Percentiles rank a stretch among this genome's conserved stretches.
phyloP scores from a whole-genome alignment of 2,797 vertebrate species.

The Rallus crepitans region DNA sequence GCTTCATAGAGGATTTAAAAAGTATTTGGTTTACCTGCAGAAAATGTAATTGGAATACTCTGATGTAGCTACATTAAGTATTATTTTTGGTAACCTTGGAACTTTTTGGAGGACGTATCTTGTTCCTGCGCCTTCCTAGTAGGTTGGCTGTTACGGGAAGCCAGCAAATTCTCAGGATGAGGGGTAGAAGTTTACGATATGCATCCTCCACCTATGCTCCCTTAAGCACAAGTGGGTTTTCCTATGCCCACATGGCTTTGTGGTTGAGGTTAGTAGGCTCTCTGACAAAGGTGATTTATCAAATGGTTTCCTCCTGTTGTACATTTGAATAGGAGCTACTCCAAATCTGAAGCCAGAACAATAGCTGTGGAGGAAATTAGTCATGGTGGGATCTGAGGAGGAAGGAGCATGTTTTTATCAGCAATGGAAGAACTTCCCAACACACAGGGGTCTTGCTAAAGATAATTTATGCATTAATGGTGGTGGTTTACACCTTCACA shows the following conservation, averaged over 20 bases:
- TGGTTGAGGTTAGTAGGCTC: conserved; percentile 7
- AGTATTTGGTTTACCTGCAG: not conserved
- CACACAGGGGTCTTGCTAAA: not conserved
- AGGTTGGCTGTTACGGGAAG: not conserved
- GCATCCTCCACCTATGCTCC: not conserved
- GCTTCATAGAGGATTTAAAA: not conserved
- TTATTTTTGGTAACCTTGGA: not conserved
- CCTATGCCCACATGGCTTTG: not conserved
- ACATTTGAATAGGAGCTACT: conserved; percentile 37
- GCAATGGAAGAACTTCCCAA: conserved; percentile 24
- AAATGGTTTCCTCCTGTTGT: conserved; percentile 55
- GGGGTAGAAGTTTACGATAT: not conserved
- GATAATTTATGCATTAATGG: not conserved
- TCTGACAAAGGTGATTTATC: conserved; percentile 47
- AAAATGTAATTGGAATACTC: not conserved
- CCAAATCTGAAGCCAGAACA: conserved; percentile 59
- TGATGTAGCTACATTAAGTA: not conserved
- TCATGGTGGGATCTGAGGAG: conserved; percentile 46
- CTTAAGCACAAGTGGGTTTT: not conserved
- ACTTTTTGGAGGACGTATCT: not conserved
- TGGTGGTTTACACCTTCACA: not conserved
- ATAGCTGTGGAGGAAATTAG: conserved; percentile 61
- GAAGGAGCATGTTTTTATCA: conserved; percentile 60
- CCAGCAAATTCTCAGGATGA: not conserved
- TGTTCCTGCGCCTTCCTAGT: not conserved